phyloP scores from a whole-genome alignment of 2,797 vertebrate species.

The Anguilla marmorata region DNA sequence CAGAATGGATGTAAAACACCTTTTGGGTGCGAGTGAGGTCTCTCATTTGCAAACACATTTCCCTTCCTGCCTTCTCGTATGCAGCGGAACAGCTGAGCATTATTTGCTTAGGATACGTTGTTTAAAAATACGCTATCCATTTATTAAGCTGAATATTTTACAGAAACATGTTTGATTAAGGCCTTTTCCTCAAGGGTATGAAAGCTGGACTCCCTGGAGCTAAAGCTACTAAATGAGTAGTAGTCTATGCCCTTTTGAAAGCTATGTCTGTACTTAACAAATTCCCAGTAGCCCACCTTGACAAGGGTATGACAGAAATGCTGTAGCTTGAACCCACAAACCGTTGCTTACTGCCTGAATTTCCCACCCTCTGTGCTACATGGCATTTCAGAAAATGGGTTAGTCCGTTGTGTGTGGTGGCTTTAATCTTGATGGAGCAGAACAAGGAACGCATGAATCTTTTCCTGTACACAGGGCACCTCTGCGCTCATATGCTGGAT shows the following conservation, averaged over 20 bases:
- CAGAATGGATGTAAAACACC: slow-evolving; percentile 48
- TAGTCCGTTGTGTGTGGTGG: background rate
- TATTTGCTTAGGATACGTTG: background rate
- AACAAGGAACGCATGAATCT: background rate
- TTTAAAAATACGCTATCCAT: background rate
- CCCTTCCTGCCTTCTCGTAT: background rate
- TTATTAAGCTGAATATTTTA: background rate
- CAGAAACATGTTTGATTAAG: background rate
- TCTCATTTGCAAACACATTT: background rate
- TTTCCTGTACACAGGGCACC: background rate
- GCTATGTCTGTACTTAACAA: background rate
- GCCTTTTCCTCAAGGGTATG: background rate
- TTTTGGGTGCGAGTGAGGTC: background rate
- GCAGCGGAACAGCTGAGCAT: background rate
- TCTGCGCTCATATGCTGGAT: background rate
- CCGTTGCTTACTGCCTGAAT: background rate
- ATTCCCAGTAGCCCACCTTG: background rate
- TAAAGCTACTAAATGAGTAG: background rate
- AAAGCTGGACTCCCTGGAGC: background rate
- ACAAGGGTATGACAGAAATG: background rate
- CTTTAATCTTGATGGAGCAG: background rate
- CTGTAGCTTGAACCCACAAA: background rate
- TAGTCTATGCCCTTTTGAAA: background rate
- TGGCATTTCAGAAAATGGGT: background rate
- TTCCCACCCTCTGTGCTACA: background rate